Conservation (phyloP, 2,888 invertebrate species). For the Zaprionus bogoriensis region DNA sequence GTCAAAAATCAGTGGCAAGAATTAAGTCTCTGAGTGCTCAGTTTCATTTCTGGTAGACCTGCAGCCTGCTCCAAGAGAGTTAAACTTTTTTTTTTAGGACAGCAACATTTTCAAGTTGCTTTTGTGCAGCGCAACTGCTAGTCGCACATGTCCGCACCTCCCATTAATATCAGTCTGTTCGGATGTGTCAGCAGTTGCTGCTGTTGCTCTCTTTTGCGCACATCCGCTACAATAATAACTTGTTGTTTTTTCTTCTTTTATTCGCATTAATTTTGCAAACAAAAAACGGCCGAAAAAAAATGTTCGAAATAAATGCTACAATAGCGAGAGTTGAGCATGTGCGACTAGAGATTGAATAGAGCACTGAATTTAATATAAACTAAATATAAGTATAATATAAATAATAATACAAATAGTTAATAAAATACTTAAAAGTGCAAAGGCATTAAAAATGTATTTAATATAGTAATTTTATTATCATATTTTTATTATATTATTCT, state of each 20-base stretch:
- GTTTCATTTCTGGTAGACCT: no score
- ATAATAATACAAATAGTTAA: no score
- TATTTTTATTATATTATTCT: no score
- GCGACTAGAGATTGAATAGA: background rate
- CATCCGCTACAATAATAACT: constrained; percentile 55
- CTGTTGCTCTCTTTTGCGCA: constrained; percentile 14
- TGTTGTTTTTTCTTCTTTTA: constrained; percentile 26
- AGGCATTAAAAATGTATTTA: no score
- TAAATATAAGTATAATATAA: no score
- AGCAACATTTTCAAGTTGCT: background rate
- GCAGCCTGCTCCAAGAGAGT: no score
- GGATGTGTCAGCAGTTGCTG: constrained; percentile 52
- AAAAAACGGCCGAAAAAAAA: constrained; percentile 4
- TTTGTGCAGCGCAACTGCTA: background rate
- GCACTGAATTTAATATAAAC: no score
- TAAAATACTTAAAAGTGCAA: no score
- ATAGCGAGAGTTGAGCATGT: background rate
- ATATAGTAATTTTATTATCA: no score
- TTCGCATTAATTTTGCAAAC: constrained; percentile 46
- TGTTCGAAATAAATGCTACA: background rate
- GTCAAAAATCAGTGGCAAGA: no score
- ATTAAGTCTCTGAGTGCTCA: no score
- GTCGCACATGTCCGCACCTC: background rate
- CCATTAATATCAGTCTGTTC: constrained; percentile 3
- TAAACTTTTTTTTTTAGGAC: no score